Evolutionary conservation across 2,797 vertebrate genomes (phyloP), one percentile per base, ranked within the genome.

Genomic region (Ctenopoma kingsleyae): DNA sequence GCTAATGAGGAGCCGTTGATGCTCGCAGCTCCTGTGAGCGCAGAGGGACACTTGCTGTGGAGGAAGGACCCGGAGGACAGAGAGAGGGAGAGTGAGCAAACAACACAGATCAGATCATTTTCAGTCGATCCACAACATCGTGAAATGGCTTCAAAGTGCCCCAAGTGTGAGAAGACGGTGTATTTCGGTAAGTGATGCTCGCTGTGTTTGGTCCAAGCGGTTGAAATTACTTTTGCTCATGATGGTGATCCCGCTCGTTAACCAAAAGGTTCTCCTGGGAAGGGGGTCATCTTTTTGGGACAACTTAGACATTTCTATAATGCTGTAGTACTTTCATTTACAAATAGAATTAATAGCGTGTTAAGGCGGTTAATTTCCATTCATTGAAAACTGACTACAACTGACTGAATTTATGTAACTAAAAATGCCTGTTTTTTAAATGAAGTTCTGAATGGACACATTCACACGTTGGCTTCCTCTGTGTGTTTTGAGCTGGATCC

Each of bases 151-250:
- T 98, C 98, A 84, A 97, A 97, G 91, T 99, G 98, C 71, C 97
- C 98, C 40, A 98, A 97, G 92, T 98, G 98, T 88, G 97, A 97
- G 20, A 98, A 98, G 93, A 97, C 96, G 50, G 97, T 99, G 66
- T 99, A 98, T 88, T 98, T 99, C 78, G 98, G 98, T 98, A 83
- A 97, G 98, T 90, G 10, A 35, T 23, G 27, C 38, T 13, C 27
- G 16, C 16, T 80, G 67, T 40, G 9, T 60, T n/a, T 30, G 6
- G 1, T 56, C 13, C 6, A 5, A 30, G n/a, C 8, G 48, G 25
- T 52, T 55, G 1, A 38, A 69, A 40, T 41, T 11, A 79, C 62
- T 81, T 73, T 73, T 38, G 25, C 40, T 74, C 64, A 32, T 62
- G 66, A 63, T 61, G 62, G 20, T 51, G 49, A 48, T 61, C 38